Evolutionary conservation across 2,888 invertebrate species (phyloP).

Genomic region (Saturnia japonica): DNA sequence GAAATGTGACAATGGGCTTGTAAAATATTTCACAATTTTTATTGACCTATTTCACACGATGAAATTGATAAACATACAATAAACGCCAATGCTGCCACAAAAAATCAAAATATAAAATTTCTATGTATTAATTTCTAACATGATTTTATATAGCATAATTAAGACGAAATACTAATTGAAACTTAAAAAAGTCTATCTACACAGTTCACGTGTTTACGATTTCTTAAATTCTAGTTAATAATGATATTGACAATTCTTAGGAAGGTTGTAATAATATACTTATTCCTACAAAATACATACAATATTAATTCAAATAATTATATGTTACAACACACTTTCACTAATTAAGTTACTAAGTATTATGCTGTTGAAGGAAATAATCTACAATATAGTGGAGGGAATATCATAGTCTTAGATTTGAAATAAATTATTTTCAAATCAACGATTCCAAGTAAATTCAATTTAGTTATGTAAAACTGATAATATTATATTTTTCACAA

Average conservation of each 20-base stretch:
- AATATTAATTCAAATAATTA: not conserved
- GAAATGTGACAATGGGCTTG: no score
- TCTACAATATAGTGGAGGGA: constrained; percentile 73
- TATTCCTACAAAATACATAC: constrained; percentile 3
- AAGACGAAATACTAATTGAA: not conserved
- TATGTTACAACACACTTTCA: not conserved
- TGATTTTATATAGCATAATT: not conserved
- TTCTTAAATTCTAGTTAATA: not conserved
- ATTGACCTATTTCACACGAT: no score
- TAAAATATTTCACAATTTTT: no score
- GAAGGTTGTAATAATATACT: not conserved
- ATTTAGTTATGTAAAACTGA: not conserved
- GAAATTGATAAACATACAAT: no score
- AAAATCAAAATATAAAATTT: no score
- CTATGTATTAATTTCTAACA: not conserved
- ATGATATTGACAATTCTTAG: constrained; percentile 11
- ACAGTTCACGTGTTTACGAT: not conserved
- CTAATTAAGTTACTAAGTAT: not conserved
- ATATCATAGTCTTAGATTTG: constrained; percentile 69
- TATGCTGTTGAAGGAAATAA: constrained; percentile 38
- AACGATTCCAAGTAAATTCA: not conserved
- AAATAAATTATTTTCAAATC: constrained; percentile 31
- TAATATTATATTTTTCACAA: not conserved
- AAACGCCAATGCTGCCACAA: no score
- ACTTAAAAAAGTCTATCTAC: not conserved